A percentile compares a stretch with the other conserved stretches of the same genome.
These are phyloP conservation scores for Ypsolopha scabrella DNA, from an alignment of 2,888 invertebrate genomes.

Conservation along the genomic window DNA sequence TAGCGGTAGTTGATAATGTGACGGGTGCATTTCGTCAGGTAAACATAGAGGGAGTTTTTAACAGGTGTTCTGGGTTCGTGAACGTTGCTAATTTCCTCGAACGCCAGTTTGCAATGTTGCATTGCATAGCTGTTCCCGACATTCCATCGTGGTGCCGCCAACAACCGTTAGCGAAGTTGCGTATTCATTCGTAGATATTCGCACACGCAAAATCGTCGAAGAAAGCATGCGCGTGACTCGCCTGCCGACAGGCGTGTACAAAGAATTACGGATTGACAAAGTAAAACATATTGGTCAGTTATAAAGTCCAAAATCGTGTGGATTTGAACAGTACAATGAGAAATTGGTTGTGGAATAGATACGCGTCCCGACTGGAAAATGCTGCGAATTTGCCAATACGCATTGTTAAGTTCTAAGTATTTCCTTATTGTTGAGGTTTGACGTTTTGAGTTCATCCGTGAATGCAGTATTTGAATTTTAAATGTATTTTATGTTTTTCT, in stretches of 20 bases:
- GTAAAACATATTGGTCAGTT: background rate
- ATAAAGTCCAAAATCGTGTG: background rate
- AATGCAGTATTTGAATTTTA: slow-evolving; percentile 57
- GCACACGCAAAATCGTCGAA: slow-evolving; percentile 60
- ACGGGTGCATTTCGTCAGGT: too few relatives aligned
- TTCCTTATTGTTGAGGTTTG: slow-evolving; percentile 54
- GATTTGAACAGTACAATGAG: background rate
- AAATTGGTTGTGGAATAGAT: slow-evolving; percentile 23
- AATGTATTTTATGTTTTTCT: slow-evolving; percentile 20
- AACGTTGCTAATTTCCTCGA: too few relatives aligned
- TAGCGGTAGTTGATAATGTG: too few relatives aligned
- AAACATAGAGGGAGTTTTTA: too few relatives aligned
- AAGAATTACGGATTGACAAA: slow-evolving; percentile 4
- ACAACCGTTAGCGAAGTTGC: slow-evolving; percentile 49
- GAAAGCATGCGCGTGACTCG: slow-evolving; percentile 63
- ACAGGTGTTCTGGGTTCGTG: too few relatives aligned
- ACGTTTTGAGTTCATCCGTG: slow-evolving; percentile 24
- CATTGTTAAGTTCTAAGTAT: slow-evolving; percentile 56
- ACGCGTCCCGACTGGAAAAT: slow-evolving; percentile 49
- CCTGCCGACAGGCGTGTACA: slow-evolving; percentile 37
- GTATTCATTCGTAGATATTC: slow-evolving; percentile 38
- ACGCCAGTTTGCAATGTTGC: too few relatives aligned
- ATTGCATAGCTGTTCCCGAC: slow-evolving; percentile 23
- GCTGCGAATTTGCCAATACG: slow-evolving; percentile 54
- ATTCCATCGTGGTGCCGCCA: slow-evolving; percentile 51